Base-by-base conservation (phyloP, 2,797 vertebrate genomes). In the Pygocentrus nattereri region DNA sequence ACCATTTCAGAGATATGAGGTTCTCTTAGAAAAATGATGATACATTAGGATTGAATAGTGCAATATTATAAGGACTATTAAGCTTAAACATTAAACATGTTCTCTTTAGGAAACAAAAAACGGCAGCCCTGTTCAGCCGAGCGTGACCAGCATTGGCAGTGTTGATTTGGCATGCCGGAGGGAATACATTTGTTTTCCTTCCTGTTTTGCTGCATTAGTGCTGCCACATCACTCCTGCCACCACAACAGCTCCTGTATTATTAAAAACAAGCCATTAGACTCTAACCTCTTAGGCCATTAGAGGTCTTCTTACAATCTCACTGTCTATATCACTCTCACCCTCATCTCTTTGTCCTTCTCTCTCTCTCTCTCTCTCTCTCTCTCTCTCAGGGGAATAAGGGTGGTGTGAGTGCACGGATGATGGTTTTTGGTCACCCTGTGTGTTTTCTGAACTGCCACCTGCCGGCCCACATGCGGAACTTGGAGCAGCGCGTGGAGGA, bases 381-480 rank as follows among this genome's bases (percentile, higher is more conserved):
- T 54, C 61, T 68, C 30, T 78, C 78, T 50, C 84, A 98, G 98
- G 98, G 98, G 78, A 99, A 99, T 91, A 99, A 99, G 91, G 98
- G 98, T 0, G 98, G 98, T 0, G 96, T 99, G 78, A 99, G 98
- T 0, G 90, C 95, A 5, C 94, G 97, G 75, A 94, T 99, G 90
- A 95, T 96, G 0, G 78, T 97, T 91, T 98, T 97, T 0, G 98
- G 98, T 77, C 97, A 99, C 91, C 96, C 97, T 27, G 92, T 99
- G 67, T 99, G 98, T 88, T 99, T 99, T 89, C 95, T 99, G 50
- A 99, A 99, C 94, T 99, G 98, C 91, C 98, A 99, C 92, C 92
- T 99, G 89, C 98, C 98, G 0, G 98, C 98, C 0, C 98, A 99
- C 90, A 96, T 99, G 96, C 95, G 97, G 86, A 99, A 99, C 88